Evolutionary conservation across 2,888 invertebrate genomes (phyloP).

Genomic region (Heterodera filipjevi): DNA sequence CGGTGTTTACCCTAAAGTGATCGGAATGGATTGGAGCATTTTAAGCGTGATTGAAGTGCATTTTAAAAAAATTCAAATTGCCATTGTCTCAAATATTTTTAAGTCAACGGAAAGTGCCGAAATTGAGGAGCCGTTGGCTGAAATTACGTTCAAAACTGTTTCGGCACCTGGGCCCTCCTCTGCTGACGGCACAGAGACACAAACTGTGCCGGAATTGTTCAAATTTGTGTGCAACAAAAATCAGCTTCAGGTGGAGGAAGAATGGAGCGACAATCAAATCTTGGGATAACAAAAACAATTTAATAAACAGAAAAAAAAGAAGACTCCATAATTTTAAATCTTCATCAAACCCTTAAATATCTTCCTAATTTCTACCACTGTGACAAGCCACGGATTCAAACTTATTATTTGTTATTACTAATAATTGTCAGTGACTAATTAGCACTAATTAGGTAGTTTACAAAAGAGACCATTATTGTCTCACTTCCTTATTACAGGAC

Average conservation of each 20-base stretch:
- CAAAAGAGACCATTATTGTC: too few relatives aligned
- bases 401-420: too few relatives aligned
- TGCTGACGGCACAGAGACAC: background rate
- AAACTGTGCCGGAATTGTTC: conserved; percentile 12
- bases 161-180: conserved; percentile 19
- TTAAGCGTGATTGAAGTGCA: conserved; percentile 44
- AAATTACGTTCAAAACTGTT: conserved; percentile 41
- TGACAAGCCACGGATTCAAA: background rate
- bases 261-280: too few relatives aligned
- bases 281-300: too few relatives aligned
- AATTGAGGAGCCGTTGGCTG: conserved; percentile 46
- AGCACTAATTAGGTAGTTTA: too few relatives aligned
- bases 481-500: conserved; percentile 39
- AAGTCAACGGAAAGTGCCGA: conserved; percentile 39
- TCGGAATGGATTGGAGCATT: conserved; percentile 45
- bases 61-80: too few relatives aligned
- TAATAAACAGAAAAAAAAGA: too few relatives aligned
- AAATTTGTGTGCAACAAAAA: conserved; percentile 36
- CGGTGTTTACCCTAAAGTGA: conserved; percentile 37
- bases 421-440: too few relatives aligned
- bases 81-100: conserved; percentile 18
- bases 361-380: too few relatives aligned
- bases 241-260: conserved; percentile 31
- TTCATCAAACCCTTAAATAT: too few relatives aligned
- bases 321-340: too few relatives aligned